Percentiles rank a stretch among this genome's conserved stretches.
Evolutionary conservation across 2,888 invertebrate genomes (phyloP).

Genomic region (Melanargia galathea): DNA sequence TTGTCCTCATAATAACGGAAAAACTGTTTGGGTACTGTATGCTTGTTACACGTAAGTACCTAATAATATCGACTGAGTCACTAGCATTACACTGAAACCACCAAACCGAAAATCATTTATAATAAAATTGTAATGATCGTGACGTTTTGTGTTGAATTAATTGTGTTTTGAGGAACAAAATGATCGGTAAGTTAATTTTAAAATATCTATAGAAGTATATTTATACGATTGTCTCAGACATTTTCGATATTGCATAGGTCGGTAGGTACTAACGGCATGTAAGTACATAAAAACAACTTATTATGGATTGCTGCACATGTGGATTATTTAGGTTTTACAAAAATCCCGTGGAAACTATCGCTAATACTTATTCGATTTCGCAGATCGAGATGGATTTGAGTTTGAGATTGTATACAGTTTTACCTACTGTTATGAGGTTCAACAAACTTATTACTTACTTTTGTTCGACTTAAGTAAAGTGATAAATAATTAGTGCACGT

Average conservation of each 20-base stretch:
- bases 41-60: not conserved
- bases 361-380: too few relatives aligned
- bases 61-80: not conserved
- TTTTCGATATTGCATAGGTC: not conserved
- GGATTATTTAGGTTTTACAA: too few relatives aligned
- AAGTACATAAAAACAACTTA: too few relatives aligned
- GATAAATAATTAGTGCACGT: too few relatives aligned
- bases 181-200: slow-evolving; percentile 7
- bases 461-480: too few relatives aligned
- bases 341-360: too few relatives aligned
- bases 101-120: not conserved
- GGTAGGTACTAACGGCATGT: too few relatives aligned
- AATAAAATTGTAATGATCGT: not conserved
- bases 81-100: slow-evolving; percentile 1
- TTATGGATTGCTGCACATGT: too few relatives aligned
- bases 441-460: too few relatives aligned
- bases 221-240: not conserved
- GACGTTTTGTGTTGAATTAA: not conserved
- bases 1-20: slow-evolving; percentile 14
- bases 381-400: too few relatives aligned
- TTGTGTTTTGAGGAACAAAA: not conserved
- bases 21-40: slow-evolving; percentile 13
- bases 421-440: too few relatives aligned
- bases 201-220: not conserved
- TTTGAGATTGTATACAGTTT: too few relatives aligned